Conservation (phyloP, 2,797 vertebrate genomes). For the Eutrigla gurnardus region DNA sequence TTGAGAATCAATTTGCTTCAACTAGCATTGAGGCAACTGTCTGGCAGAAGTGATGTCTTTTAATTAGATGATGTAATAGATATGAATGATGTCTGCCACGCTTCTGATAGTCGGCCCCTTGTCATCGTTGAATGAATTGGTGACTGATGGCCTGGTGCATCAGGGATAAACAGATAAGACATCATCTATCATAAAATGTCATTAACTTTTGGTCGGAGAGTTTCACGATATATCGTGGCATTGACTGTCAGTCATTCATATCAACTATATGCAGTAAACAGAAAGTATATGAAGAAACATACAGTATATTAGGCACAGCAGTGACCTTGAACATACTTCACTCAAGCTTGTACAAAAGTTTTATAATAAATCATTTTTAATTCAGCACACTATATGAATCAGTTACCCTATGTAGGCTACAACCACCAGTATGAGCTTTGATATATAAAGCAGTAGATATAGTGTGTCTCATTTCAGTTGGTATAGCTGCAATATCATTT, state of each 20-base stretch:
- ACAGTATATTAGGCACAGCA: not conserved
- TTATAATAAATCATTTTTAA: not conserved
- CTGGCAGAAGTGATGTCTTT: constrained; percentile 77
- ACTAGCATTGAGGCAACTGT: constrained; percentile 71
- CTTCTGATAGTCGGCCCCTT: constrained; percentile 60
- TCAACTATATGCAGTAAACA: not conserved
- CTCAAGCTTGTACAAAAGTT: not conserved
- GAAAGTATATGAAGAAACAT: not conserved
- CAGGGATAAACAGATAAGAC: constrained; percentile 74
- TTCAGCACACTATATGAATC: not conserved
- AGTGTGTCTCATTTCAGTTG: not conserved
- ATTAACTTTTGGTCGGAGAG: constrained; percentile 55
- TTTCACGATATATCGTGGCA: constrained; percentile 24
- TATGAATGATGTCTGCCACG: constrained; percentile 75
- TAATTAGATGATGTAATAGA: constrained; percentile 81
- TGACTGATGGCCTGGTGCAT: constrained; percentile 69
- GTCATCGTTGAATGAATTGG: constrained; percentile 59
- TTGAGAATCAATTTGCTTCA: constrained; percentile 75
- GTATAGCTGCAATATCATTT: not conserved
- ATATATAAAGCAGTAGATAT: not conserved
- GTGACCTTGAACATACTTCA: constrained; percentile 13
- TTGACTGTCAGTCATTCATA: constrained; percentile 23
- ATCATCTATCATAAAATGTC: constrained; percentile 65
- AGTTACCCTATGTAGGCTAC: not conserved
- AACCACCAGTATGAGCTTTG: not conserved